Percentiles rank a stretch among this genome's conserved stretches.
phyloP scores from a whole-genome alignment of 2,113 vertebrate genomes.

The Rhadina sibilatrix region DNA sequence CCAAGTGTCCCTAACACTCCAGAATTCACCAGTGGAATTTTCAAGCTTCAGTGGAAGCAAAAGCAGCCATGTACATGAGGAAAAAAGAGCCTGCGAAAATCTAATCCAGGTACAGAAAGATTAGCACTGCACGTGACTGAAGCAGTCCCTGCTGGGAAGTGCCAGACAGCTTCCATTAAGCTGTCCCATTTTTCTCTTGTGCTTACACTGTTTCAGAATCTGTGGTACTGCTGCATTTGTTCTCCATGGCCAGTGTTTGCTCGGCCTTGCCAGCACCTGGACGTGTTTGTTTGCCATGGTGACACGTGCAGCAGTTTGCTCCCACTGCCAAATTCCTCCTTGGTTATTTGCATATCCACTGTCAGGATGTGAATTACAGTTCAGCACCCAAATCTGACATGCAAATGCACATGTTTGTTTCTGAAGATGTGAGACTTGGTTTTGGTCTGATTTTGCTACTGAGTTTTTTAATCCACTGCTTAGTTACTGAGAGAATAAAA shows the following conservation, averaged over 20 bases:
- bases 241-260: not conserved
- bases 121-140: not conserved
- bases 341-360: not conserved
- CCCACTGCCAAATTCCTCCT: not conserved
- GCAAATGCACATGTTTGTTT: not conserved
- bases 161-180: not conserved
- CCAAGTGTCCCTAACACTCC: not conserved
- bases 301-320: not conserved
- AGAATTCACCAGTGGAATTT: not conserved
- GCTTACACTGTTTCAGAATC: not conserved
- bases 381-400: not conserved
- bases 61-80: not conserved
- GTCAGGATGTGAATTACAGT: not conserved
- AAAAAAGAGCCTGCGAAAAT: not conserved
- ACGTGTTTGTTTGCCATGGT: not conserved
- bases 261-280: not conserved
- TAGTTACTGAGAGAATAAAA: slow-evolving; percentile 28
- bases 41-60: not conserved
- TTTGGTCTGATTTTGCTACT: slow-evolving; percentile 37
- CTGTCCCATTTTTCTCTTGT: not conserved
- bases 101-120: not conserved
- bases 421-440: not conserved
- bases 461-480: not conserved
- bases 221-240: not conserved
- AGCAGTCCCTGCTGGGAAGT: not conserved